Conservation (phyloP, 2,113 vertebrate species). For the Otocyon megalotis region DNA sequence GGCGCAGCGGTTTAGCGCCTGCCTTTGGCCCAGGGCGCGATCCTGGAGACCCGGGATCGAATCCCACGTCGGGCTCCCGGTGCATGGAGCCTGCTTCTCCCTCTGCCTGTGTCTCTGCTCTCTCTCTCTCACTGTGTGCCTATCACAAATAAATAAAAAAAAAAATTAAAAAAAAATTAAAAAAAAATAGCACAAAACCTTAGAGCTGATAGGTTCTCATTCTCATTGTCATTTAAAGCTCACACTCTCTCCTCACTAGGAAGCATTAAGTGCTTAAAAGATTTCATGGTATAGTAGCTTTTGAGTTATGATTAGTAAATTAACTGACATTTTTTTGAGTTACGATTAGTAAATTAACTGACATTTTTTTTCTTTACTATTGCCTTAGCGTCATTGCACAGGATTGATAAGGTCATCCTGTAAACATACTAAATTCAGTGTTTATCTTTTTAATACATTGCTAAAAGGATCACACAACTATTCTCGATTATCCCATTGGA, state of each 20-base stretch:
- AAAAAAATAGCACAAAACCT: not conserved
- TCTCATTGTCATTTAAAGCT: not conserved
- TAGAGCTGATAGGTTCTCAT: not conserved
- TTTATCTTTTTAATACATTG: not conserved
- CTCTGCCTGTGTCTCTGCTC: too few species aligned
- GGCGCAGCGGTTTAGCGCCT: too few species aligned
- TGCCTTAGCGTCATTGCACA: not conserved
- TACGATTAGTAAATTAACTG: too few species aligned
- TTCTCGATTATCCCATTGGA: not conserved
- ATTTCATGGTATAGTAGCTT: not conserved
- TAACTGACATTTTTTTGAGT: not conserved
- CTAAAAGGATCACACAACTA: not conserved
- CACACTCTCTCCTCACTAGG: not conserved
- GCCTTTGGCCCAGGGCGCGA: too few species aligned
- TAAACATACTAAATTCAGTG: not conserved
- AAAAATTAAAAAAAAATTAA: too few species aligned
- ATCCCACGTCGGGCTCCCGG: too few species aligned
- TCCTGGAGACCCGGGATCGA: too few species aligned
- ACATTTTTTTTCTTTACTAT: not conserved
- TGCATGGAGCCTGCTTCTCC: too few species aligned
- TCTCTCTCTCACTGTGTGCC: too few species aligned
- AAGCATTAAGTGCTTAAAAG: not conserved
- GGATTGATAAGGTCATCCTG: not conserved
- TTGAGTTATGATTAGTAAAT: not conserved
- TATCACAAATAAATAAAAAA: too few species aligned